Evolutionary conservation across 2,888 invertebrate genomes (phyloP).

Genomic region (Hyppa rectilinea): DNA sequence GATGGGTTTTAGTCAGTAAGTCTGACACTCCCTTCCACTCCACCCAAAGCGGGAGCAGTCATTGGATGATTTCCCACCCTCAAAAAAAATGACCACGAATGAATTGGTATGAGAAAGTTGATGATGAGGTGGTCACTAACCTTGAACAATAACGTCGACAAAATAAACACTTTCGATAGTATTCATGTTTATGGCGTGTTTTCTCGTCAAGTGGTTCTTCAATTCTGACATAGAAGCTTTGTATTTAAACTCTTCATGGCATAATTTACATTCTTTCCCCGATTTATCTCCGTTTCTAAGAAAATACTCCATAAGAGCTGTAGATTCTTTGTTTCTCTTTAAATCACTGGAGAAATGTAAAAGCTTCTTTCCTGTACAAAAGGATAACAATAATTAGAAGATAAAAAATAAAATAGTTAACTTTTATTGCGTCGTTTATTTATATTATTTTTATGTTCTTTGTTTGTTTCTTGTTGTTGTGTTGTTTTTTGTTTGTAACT

Average conservation of each 20-base stretch:
- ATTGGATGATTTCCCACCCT: too few species aligned
- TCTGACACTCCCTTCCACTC: too few species aligned
- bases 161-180: slow-evolving; percentile 4
- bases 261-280: neutral
- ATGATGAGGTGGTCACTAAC: too few species aligned
- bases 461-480: too few species aligned
- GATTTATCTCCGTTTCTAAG: neutral
- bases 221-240: neutral
- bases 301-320: neutral
- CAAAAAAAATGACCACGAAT: too few species aligned
- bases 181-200: neutral
- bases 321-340: neutral
- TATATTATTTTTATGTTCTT: too few species aligned
- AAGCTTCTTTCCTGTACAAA: neutral
- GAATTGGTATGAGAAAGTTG: too few species aligned
- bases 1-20: too few species aligned
- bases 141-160: neutral
- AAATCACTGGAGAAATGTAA: neutral
- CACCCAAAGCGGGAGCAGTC: too few species aligned
- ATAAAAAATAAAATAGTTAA: too few species aligned
- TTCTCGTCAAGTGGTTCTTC: neutral
- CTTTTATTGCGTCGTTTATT: too few species aligned
- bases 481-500: too few species aligned
- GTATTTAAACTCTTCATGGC: slow-evolving; percentile 2
- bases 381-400: neutral